Evolutionary conservation across 2,797 vertebrate genomes (phyloP).

Genomic region (Ataeniobius toweri): DNA sequence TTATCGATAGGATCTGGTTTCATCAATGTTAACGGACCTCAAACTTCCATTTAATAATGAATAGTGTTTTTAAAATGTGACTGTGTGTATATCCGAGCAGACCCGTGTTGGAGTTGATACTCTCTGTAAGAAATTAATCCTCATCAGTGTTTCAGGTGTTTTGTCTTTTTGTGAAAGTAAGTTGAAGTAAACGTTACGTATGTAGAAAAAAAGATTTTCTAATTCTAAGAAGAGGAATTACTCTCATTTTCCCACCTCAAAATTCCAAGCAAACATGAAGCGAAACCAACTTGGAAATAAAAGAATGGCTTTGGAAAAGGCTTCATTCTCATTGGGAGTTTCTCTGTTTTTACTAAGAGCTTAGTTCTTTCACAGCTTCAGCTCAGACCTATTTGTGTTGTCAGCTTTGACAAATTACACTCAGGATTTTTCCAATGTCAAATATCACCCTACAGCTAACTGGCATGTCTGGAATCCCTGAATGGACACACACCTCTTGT

Average conservation of each 20-base stretch:
- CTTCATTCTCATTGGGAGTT: slow-evolving; percentile 66
- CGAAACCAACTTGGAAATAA: slow-evolving; percentile 53
- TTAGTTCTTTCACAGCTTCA: slow-evolving; percentile 62
- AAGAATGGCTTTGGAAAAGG: slow-evolving; percentile 50
- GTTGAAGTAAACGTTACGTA: neutral
- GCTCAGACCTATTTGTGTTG: slow-evolving; percentile 53
- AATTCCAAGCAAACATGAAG: slow-evolving; percentile 49
- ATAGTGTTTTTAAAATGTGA: neutral
- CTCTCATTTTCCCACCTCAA: slow-evolving; percentile 42
- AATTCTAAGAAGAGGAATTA: slow-evolving; percentile 13
- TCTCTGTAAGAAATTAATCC: neutral
- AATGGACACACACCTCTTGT: slow-evolving; percentile 30
- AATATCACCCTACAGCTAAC: slow-evolving; percentile 54
- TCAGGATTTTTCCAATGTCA: slow-evolving; percentile 62
- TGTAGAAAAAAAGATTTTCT: neutral
- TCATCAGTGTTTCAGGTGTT: neutral
- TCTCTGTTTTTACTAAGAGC: slow-evolving; percentile 66
- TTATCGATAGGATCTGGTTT: too few species aligned
- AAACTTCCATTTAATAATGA: too few species aligned
- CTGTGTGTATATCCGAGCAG: too few species aligned
- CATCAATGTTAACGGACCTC: too few species aligned
- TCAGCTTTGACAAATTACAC: slow-evolving; percentile 68
- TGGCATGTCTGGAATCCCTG: slow-evolving; percentile 49
- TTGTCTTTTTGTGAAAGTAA: neutral
- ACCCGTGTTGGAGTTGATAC: neutral